Base-by-base conservation (phyloP, 2,113 vertebrate genomes). In the Notarius quadriscutis region DNA sequence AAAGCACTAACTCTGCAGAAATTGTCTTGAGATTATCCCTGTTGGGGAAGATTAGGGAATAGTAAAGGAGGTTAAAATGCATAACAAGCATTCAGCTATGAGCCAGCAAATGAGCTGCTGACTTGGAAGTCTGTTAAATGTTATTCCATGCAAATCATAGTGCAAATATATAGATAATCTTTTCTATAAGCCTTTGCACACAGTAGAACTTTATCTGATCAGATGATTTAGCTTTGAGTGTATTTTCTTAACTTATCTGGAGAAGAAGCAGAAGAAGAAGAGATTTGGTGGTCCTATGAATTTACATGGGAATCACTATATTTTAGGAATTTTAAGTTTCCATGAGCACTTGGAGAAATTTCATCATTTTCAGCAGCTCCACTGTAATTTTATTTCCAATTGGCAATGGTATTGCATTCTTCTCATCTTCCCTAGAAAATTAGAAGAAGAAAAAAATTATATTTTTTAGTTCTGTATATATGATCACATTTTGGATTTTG, bases 21-120 rank as follows among this genome's bases (percentile, higher is more conserved):
- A 41, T 57, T 57, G 10, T 12, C 2, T 57, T 57, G 55, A 57
- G 10, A 12, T 57, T 57, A 11, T 57, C 12, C 55, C 8, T 57
- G 55, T 14, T 10, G 55, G 55, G 11, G 12, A 89, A 91, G 93
- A 94, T 95, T 94, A 93, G 92, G 93, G 87, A 90, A 84, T 65
- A 55, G 90, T 89, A 92, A 92, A 92, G 89, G 91, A 89, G 87
- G 91, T 91, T 93, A 90, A 93, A 94, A 87, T 87, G 30, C 87
- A 92, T 92, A 85, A 93, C 91, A 93, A 92, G 91, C 88, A 91
- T 83, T 92, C 88, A 88, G 92, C 93, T 94, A 92, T 89, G 79
- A 79, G 20, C 65, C 87, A 90, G 89, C 55, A 87, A 86, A 91
- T 86, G 77, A 81, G 50, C 79, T 85, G 87, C 80, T 63, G 80